Conservation (phyloP, 2,888 invertebrate genomes). For the Calameuta filiformis region DNA sequence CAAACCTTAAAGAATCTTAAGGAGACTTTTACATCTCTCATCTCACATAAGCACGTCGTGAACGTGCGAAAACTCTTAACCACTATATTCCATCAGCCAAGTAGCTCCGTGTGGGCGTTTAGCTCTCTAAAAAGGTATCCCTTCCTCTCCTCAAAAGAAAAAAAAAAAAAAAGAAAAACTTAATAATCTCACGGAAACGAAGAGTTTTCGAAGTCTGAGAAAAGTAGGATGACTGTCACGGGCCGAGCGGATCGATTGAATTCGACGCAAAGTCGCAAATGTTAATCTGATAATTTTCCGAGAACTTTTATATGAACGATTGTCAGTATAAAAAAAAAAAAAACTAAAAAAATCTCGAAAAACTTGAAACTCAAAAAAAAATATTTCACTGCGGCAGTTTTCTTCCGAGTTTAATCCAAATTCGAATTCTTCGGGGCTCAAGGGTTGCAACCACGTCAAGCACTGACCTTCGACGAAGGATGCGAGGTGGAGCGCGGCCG, state of each 20-base stretch:
- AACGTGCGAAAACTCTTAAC: constrained; percentile 11
- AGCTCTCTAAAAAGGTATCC: background rate
- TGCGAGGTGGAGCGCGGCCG: constrained; percentile 45
- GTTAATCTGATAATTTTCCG: background rate
- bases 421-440: background rate
- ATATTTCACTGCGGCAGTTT: background rate
- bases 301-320: background rate
- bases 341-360: background rate
- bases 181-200: background rate
- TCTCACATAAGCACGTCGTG: background rate
- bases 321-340: background rate
- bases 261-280: background rate
- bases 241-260: background rate
- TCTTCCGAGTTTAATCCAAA: background rate
- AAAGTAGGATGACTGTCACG: no score
- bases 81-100: constrained; percentile 25
- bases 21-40: background rate
- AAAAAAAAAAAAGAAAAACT: background rate
- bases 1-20: background rate
- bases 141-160: background rate
- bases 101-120: background rate
- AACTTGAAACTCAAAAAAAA: background rate
- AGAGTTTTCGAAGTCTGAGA: background rate
- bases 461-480: constrained; percentile 59
- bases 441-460: background rate